Conservation (phyloP, 2,113 vertebrate species). For the Mionectes macconnelli region DNA sequence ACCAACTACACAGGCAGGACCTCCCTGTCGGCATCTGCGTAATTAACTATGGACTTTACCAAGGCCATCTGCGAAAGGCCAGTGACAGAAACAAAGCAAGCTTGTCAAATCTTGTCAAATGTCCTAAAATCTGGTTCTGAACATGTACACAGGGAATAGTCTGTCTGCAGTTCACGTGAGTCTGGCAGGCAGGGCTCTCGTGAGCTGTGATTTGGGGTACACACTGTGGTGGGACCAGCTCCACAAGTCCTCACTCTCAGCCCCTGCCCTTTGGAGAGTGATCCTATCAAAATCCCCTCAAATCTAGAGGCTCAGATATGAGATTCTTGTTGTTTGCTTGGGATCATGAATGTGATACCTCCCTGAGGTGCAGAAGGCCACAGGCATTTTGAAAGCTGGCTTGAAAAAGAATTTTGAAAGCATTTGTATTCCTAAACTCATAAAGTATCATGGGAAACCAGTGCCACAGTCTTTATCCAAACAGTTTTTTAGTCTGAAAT, state of each 20-base stretch:
- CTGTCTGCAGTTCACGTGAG: rapidly evolving
- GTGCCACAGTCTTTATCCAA: neutral
- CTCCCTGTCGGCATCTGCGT: neutral
- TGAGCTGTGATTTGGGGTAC: rapidly evolving
- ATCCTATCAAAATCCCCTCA: neutral
- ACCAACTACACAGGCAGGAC: neutral
- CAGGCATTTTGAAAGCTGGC: neutral
- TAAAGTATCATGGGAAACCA: neutral
- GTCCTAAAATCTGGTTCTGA: neutral
- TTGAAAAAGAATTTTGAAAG: neutral
- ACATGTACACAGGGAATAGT: rapidly evolving
- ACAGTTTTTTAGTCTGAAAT: neutral
- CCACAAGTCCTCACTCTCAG: neutral
- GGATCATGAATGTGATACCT: neutral
- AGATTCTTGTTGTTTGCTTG: neutral
- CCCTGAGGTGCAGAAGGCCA: neutral
- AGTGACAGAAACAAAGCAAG: neutral
- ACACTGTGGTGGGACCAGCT: rapidly evolving
- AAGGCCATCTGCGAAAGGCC: rapidly evolving
- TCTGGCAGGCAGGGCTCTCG: neutral
- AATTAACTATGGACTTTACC: too few relatives aligned
- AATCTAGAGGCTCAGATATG: rapidly evolving
- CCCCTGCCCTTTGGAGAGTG: rapidly evolving
- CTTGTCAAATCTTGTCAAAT: neutral
- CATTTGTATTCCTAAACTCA: neutral